Base-by-base conservation (phyloP, 2,888 invertebrate genomes). In the Drosophila borealis region DNA sequence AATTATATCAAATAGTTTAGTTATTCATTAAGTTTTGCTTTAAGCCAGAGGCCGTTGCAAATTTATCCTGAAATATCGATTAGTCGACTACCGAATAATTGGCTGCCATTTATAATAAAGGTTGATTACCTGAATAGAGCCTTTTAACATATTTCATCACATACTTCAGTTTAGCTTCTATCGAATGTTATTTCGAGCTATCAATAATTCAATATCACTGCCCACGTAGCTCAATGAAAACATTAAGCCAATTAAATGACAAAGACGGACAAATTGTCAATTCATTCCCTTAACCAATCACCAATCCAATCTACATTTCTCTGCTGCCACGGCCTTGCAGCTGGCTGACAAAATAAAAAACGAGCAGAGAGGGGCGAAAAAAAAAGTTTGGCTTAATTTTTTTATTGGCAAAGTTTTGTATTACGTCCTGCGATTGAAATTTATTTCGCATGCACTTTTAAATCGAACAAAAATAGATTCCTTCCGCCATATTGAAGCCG, bases 391-490 rank as follows among this genome's bases (percentile, higher is more conserved):
- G 59, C 65, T 81, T 76, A 68, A 79, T 74, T 80, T 69, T 77
- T 80, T 77, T 88, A 82, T 82, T 70, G 64, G 8, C 6, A 88
- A 86, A 88, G 56, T 83, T 86, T 82, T 53, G 49, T 65, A 50
- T 59, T 55, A 45, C 48, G 70, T 45, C 46, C 50, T 73, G 39
- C 70, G 53, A 70, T 57, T 70, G 82, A 82, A 85, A 85, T 88
- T 70, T 74, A 88, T 85, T 83, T 85, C 75, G 57, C 69, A 61
- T 88, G 88, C 88, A 74, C 64, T 81, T 81, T 86, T 75, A 70
- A 88, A 83, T 86, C 67, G 81, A 86, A 88, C 75, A 70, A 86
- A 86, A 83, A 88, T 82, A 83, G 80, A 80, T 80, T 80, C 70
- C 74, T 73, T 84, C 65, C 81, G 81, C 53, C 68, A 65, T 69